Percentiles rank a stretch among this genome's conserved stretches.
Evolutionary conservation across 2,113 vertebrate genomes (phyloP).

Genomic region (Loxodonta africana): DNA sequence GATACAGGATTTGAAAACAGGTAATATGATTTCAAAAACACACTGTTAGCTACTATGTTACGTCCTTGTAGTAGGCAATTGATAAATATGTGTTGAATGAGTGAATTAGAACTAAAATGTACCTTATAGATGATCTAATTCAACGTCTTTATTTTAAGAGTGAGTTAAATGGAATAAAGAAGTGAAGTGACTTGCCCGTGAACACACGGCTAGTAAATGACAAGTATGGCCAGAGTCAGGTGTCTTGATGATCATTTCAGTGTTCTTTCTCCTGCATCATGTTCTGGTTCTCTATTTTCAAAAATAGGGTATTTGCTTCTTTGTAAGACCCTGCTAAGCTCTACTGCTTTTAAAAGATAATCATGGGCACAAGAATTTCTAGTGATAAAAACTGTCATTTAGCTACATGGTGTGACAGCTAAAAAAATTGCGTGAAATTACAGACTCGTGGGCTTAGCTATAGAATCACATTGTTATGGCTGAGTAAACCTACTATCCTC

Average conservation of each 20-base stretch:
- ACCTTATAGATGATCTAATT: background rate
- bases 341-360: conserved; percentile 52
- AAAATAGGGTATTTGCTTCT: conserved; percentile 13
- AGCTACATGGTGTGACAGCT: background rate
- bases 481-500: conserved; percentile 45
- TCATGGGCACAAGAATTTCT: conserved; percentile 25
- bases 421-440: conserved; percentile 63
- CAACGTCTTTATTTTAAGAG: conserved; percentile 9
- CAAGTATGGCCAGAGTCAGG: background rate
- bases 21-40: conserved; percentile 16
- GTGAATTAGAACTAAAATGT: background rate
- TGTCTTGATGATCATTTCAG: background rate
- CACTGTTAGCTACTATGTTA: background rate
- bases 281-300: conserved; percentile 22
- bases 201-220: background rate
- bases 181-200: background rate
- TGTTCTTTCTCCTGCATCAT: background rate
- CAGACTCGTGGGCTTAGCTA: background rate
- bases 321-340: conserved; percentile 51
- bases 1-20: background rate
- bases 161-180: background rate
- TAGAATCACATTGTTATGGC: conserved; percentile 55
- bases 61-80: background rate
- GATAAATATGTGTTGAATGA: conserved; percentile 2
- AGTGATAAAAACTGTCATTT: conserved; percentile 60